phyloP scores from a whole-genome alignment of 2,888 invertebrate species.

The Eustalomyia histrio region DNA sequence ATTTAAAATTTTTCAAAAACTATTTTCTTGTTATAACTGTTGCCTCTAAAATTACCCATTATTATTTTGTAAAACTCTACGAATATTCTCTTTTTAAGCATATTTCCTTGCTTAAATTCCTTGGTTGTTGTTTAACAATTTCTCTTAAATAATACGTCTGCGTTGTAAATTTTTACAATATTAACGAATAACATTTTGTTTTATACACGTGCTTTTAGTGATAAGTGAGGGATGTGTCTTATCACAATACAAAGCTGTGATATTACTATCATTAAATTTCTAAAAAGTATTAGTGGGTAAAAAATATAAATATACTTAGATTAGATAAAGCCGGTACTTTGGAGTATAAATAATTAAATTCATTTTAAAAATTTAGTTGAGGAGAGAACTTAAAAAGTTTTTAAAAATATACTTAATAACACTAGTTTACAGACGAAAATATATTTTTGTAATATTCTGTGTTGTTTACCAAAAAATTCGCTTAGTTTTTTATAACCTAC shows the following conservation, averaged over 20 bases:
- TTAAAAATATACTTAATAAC: too few species aligned
- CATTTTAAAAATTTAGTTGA: too few species aligned
- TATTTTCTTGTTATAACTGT: background rate
- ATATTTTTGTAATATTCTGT: too few species aligned
- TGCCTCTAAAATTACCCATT: conserved; percentile 2
- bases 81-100: background rate
- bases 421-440: too few species aligned
- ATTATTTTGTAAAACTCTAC: conserved; percentile 14
- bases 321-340: too few species aligned
- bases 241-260: conserved; percentile 36
- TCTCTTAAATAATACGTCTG: conserved; percentile 50
- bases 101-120: background rate
- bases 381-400: too few species aligned
- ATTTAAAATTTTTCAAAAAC: background rate
- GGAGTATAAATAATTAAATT: too few species aligned
- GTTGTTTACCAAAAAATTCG: too few species aligned
- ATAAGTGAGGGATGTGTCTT: conserved; percentile 58
- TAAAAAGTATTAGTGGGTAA: conserved; percentile 2
- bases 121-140: background rate
- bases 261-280: conserved; percentile 37
- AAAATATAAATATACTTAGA: background rate
- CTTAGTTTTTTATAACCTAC: too few species aligned
- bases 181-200: conserved; percentile 59
- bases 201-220: conserved; percentile 55
- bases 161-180: conserved; percentile 47